Evolutionary conservation across 2,797 vertebrate genomes (phyloP).

Genomic region (Megalops cyprinoides): DNA sequence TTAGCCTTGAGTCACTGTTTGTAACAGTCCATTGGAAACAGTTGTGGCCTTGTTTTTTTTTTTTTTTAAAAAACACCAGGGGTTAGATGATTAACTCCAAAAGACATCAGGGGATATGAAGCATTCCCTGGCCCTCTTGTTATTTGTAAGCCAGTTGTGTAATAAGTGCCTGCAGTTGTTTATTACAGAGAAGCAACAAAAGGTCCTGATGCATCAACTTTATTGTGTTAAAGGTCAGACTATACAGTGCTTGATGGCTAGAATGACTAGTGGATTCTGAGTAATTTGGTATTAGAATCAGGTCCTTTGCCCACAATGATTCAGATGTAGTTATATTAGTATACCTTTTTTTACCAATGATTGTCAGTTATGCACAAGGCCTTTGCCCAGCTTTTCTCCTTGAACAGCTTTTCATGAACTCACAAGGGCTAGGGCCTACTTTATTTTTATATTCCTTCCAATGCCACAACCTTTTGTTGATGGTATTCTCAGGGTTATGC

Average conservation of each 20-base stretch:
- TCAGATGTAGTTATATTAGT: neutral
- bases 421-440: constrained; percentile 1
- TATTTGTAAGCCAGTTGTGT: constrained; percentile 17
- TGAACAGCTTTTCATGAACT: constrained; percentile 2
- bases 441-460: constrained; percentile 23
- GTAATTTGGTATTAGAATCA: neutral
- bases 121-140: neutral
- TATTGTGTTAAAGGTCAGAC: constrained; percentile 25
- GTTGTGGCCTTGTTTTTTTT: neutral
- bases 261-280: neutral
- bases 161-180: constrained; percentile 24
- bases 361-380: constrained; percentile 26
- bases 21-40: neutral
- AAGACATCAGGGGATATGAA: constrained; percentile 20
- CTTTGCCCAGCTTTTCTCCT: constrained; percentile 21
- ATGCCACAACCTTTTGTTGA: constrained; percentile 19
- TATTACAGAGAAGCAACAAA: constrained; percentile 12
- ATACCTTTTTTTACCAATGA: constrained; percentile 7
- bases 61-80: constrained; percentile 10
- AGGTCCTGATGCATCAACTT: constrained; percentile 21
- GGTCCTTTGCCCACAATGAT: constrained; percentile 10
- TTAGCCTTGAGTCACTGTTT: constrained; percentile 12
- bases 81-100: constrained; percentile 6
- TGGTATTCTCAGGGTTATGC: constrained; percentile 13
- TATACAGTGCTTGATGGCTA: constrained; percentile 1